These are phyloP conservation scores for Pogonognathellus flavescens DNA, from an alignment of 1,140 invertebrate genomes.

Conservation along the genomic window DNA sequence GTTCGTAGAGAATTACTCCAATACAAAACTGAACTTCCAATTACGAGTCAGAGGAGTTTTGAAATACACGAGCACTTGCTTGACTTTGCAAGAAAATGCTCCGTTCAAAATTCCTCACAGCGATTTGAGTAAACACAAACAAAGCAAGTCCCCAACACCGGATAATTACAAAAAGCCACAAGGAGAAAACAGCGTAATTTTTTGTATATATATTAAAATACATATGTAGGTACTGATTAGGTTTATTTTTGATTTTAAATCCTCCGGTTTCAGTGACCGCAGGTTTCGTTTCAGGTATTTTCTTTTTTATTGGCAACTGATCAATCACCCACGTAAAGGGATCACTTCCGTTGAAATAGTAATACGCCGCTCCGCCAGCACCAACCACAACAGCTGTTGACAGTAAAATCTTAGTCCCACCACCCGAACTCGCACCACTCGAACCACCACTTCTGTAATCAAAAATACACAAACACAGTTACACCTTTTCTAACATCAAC, in stretches of 20 bases:
- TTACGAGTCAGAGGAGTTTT: conserved; percentile 14
- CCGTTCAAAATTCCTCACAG: neutral
- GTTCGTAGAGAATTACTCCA: neutral
- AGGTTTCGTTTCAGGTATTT: conserved; percentile 37
- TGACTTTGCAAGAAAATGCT: neutral
- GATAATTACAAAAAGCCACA: neutral
- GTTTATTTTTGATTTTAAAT: conserved; percentile 46
- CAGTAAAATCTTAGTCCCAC: neutral
- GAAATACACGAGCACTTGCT: neutral
- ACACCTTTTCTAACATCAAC: no score
- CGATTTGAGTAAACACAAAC: neutral
- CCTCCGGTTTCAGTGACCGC: conserved; percentile 34
- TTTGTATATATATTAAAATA: no score
- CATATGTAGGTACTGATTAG: conserved; percentile 37
- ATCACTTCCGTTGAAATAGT: conserved; percentile 12
- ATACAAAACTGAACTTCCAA: no score
- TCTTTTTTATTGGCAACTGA: conserved; percentile 39
- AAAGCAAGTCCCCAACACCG: conserved; percentile 20
- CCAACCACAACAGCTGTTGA: neutral
- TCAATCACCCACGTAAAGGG: conserved; percentile 42
- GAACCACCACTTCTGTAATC: conserved; percentile 30
- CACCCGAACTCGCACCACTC: neutral
- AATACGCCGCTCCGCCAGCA: conserved; percentile 9
- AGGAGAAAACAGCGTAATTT: neutral
- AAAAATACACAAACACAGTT: conserved; percentile 1